These are phyloP conservation scores for Chalcis sispes DNA, from an alignment of 2,888 invertebrate species.

Conservation along the genomic window DNA sequence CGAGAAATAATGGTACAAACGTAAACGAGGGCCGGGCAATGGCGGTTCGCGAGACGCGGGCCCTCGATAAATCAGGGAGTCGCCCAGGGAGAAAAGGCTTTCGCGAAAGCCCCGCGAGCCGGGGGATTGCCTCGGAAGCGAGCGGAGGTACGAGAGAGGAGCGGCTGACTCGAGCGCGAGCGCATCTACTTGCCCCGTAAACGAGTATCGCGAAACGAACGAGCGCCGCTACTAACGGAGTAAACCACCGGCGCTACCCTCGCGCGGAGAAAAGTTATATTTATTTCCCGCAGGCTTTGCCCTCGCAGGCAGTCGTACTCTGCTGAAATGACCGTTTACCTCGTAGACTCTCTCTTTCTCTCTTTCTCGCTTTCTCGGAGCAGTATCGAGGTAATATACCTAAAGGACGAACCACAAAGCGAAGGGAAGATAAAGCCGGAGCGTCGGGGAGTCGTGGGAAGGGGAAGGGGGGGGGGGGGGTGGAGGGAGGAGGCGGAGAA, in stretches of 20 bases:
- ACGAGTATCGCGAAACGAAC: too few relatives aligned
- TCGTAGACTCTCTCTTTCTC: background rate
- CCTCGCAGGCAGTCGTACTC: too few relatives aligned
- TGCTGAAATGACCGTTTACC: background rate
- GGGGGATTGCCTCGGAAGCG: background rate
- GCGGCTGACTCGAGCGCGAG: constrained; percentile 11
- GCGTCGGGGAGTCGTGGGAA: too few relatives aligned
- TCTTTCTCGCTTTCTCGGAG: too few relatives aligned
- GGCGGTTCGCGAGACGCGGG: background rate
- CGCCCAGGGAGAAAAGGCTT: background rate
- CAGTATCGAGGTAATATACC: too few relatives aligned
- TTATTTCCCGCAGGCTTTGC: too few relatives aligned
- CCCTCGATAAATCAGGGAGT: constrained; percentile 22
- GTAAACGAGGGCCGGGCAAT: background rate
- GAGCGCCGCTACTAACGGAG: too few relatives aligned
- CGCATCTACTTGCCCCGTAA: constrained; percentile 18
- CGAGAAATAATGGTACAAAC: constrained; percentile 9
- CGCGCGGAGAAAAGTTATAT: too few relatives aligned
- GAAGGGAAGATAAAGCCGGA: background rate
- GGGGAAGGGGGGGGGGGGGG: too few relatives aligned
- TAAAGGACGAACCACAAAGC: background rate
- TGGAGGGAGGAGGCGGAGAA: too few relatives aligned
- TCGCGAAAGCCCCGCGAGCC: background rate
- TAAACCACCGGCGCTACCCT: too few relatives aligned
- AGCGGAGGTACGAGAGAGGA: constrained; percentile 13